Percentiles rank a stretch among this genome's conserved stretches.
Conservation (phyloP, 1,140 invertebrate genomes). For the Pentalonia nigronervosa region DNA sequence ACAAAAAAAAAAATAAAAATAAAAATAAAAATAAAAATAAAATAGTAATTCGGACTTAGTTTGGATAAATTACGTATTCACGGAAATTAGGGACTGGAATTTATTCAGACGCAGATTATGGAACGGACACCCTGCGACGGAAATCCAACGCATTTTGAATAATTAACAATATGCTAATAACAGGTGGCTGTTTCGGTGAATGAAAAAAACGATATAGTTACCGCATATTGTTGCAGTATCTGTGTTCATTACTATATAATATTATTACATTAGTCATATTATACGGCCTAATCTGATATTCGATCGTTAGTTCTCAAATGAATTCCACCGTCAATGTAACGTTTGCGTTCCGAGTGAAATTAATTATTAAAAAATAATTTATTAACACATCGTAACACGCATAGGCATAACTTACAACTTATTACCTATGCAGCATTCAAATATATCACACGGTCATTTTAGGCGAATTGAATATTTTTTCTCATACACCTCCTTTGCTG, state of each 20-base stretch:
- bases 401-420: neutral
- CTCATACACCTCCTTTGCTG: neutral
- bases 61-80: conserved; percentile 57
- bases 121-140: conserved; percentile 36
- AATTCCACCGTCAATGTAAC: neutral
- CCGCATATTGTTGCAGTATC: neutral
- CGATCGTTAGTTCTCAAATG: neutral
- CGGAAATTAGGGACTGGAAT: conserved; percentile 57
- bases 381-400: neutral
- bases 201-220: neutral
- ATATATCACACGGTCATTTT: neutral
- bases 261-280: neutral
- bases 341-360: neutral
- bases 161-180: conserved; percentile 48
- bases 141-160: conserved; percentile 36
- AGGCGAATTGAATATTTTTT: neutral
- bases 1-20: neutral
- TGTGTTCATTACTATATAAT: neutral
- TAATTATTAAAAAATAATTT: conserved; percentile 29
- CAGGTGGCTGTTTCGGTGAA: conserved; percentile 33
- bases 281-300: neutral
- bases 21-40: conserved; percentile 25
- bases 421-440: neutral
- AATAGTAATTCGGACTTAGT: conserved; percentile 49
- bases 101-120: conserved; percentile 54